phyloP scores from a whole-genome alignment of 2,888 invertebrate species.

The Caenorhabditis sulstoni region DNA sequence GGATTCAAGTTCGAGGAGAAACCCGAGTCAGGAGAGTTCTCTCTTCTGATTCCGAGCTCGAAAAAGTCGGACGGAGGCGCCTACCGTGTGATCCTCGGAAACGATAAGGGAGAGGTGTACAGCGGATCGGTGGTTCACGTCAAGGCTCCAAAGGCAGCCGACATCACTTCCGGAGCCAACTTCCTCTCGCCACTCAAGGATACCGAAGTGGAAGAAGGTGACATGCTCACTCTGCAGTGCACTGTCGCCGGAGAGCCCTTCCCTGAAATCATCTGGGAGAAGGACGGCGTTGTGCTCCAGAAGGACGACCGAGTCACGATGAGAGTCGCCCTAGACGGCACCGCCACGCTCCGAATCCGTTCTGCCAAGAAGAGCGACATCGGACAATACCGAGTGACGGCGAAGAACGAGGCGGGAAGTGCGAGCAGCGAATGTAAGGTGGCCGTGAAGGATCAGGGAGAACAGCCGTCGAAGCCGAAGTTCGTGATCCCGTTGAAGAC shows the following conservation, averaged over 20 bases:
- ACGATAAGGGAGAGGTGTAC: slow-evolving; percentile 87
- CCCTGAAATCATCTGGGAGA: slow-evolving; percentile 78
- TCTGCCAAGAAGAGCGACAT: slow-evolving; percentile 76
- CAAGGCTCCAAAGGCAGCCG: slow-evolving; percentile 68
- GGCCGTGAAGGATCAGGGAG: slow-evolving; percentile 70
- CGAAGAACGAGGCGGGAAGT: slow-evolving; percentile 71
- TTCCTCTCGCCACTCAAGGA: slow-evolving; percentile 77
- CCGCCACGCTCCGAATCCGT: slow-evolving; percentile 74
- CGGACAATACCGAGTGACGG: slow-evolving; percentile 76
- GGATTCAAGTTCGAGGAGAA: slow-evolving; percentile 61
- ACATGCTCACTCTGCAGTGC: slow-evolving; percentile 84
- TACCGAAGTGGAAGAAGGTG: slow-evolving; percentile 82
- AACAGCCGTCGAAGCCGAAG: slow-evolving; percentile 78
- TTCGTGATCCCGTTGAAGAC: slow-evolving; percentile 81
- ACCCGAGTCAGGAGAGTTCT: slow-evolving; percentile 80
- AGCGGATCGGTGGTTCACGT: slow-evolving; percentile 77
- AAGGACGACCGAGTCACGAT: slow-evolving; percentile 76
- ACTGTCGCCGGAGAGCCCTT: slow-evolving; percentile 81
- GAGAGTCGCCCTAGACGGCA: slow-evolving; percentile 77
- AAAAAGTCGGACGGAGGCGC: slow-evolving; percentile 82
- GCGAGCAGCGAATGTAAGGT: slow-evolving; percentile 70
- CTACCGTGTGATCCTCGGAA: slow-evolving; percentile 89
- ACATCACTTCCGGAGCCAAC: slow-evolving; percentile 67
- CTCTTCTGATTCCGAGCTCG: slow-evolving; percentile 74
- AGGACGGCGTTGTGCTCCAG: slow-evolving; percentile 72